Base-by-base conservation (phyloP, 2,797 vertebrate species). In the Onychomys leucogaster region DNA sequence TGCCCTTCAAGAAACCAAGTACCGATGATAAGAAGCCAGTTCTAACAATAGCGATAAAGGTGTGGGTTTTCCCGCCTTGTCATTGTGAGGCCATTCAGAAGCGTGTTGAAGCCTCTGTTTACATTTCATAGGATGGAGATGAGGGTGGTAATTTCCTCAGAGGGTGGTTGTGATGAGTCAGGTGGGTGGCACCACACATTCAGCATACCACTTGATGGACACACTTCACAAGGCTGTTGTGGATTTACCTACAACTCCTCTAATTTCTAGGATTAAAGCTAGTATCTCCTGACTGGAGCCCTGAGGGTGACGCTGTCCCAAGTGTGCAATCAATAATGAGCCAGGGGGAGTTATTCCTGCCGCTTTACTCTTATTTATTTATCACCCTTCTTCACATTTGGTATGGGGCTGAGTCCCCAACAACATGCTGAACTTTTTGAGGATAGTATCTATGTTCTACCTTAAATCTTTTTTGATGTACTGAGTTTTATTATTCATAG, bases 71-170 rank as follows among this genome's bases (percentile, higher is more conserved):
- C 12, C 29, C 4, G 49, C 4, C 6, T 8, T 52, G 37, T 52
- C 86, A 55, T 61, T 94, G 83, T 75, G 61, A 89, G n/a, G 9
- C 43, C 41, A 90, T 37, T 94, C 71, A 71, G 17, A 73, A 41
- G 96, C 89, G 27, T 37, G 63, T 5, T 91, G 8, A 92, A 90
- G 65, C 21, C 32, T 91, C 25, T 69, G 11, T 84, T 93, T 96
- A 85, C 37, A 90, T 86, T 75, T 63, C 17, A 87, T 63, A 81
- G 82, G 81, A 32, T 87, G 43, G 5, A 23, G 63, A 67, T 75
- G 49, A 57, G 76, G 75, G 67, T 9, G 46, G 32, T 73, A 84
- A 93, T 52, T 76, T 84, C 75, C 17, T 91, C 43, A 61, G 0
- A 76, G 59, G 6, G 2, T n/a, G 96, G 23, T 88, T 67, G 16